phyloP scores from a whole-genome alignment of 2,888 invertebrate genomes.

The Pheosia tremula region DNA sequence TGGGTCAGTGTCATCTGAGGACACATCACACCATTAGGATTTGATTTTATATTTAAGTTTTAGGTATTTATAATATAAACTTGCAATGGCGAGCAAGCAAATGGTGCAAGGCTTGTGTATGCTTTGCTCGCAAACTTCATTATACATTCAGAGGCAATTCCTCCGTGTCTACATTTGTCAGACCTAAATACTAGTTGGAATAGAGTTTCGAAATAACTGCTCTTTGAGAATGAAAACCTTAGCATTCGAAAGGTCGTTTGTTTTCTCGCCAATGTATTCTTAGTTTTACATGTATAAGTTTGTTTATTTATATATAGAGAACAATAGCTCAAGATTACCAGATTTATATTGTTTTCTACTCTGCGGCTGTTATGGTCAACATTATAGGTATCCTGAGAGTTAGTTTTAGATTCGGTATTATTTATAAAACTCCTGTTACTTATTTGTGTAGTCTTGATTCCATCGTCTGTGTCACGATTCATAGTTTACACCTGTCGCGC shows the following conservation, averaged over 20 bases:
- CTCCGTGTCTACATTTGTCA: no score
- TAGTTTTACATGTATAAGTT: slow-evolving; percentile 24
- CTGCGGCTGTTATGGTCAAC: slow-evolving; percentile 37
- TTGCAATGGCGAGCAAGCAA: slow-evolving; percentile 32
- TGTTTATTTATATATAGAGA: slow-evolving; percentile 20
- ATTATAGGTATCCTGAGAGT: slow-evolving; percentile 25
- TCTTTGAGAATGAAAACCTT: neutral
- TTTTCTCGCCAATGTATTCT: slow-evolving; percentile 6
- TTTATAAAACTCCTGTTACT: slow-evolving; percentile 57
- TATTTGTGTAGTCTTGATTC: slow-evolving; percentile 58
- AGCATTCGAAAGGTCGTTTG: neutral
- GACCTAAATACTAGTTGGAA: no score
- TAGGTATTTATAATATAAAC: slow-evolving; percentile 29
- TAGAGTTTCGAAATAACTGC: neutral
- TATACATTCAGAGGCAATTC: no score
- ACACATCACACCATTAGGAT: slow-evolving; percentile 24
- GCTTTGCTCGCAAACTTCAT: slow-evolving; percentile 20
- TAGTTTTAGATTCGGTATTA: slow-evolving; percentile 38
- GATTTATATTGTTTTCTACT: slow-evolving; percentile 35
- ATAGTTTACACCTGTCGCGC: slow-evolving; percentile 33
- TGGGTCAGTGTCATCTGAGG: slow-evolving; percentile 14
- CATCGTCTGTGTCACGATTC: slow-evolving; percentile 25
- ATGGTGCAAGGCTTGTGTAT: slow-evolving; percentile 29
- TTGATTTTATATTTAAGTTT: slow-evolving; percentile 30
- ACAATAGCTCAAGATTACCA: slow-evolving; percentile 42